phyloP scores from a whole-genome alignment of 2,888 invertebrate species.

The Amphipoea oculea region DNA sequence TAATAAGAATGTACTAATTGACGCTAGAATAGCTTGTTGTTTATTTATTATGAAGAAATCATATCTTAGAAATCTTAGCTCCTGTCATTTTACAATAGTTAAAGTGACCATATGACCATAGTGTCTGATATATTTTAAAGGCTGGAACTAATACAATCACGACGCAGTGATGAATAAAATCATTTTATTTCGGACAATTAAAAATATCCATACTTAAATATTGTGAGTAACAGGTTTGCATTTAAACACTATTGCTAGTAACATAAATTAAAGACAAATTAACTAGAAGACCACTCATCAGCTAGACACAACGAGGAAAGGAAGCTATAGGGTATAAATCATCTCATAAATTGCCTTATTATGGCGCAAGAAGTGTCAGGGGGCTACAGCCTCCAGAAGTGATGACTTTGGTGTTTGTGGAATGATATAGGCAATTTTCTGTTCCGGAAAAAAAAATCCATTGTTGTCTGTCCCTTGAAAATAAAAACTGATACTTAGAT shows the following conservation, averaged over 20 bases:
- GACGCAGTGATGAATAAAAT: not conserved
- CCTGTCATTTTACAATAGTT: not conserved
- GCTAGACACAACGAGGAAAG: not conserved
- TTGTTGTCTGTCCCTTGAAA: conserved; percentile 18
- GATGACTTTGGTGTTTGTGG: not conserved
- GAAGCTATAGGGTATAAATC: not conserved
- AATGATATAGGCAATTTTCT: not conserved
- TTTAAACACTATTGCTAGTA: not conserved
- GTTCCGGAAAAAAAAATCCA: not conserved
- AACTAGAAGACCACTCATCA: not conserved
- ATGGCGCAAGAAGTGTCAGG: not conserved
- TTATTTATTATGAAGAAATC: not conserved
- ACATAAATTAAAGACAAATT: not conserved
- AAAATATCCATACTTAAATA: not conserved
- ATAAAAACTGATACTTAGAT: not conserved
- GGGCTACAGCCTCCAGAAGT: not conserved
- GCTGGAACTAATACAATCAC: not conserved
- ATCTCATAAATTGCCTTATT: not conserved
- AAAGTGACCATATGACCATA: no score
- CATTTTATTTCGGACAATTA: not conserved
- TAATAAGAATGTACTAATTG: conserved; percentile 37
- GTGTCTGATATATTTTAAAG: not conserved
- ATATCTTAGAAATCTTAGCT: not conserved
- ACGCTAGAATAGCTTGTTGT: not conserved
- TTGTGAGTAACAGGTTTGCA: not conserved